Evolutionary conservation across 2,888 invertebrate genomes (phyloP).

Genomic region (Lacanobia wlatinum): DNA sequence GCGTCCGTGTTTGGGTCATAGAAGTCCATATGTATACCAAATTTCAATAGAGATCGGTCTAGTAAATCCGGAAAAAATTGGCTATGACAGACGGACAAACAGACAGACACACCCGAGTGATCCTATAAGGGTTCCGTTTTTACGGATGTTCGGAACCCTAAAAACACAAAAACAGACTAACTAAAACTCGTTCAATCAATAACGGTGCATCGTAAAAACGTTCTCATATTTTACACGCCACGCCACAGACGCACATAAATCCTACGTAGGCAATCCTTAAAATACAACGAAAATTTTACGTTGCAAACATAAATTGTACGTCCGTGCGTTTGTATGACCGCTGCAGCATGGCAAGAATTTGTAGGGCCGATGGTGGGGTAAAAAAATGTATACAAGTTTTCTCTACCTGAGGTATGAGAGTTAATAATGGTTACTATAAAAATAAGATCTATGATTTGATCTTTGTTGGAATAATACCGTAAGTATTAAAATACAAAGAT

Average conservation of each 20-base stretch:
- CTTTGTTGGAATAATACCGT: neutral
- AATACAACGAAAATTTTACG: slow-evolving; percentile 70
- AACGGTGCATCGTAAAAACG: slow-evolving; percentile 69
- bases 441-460: neutral
- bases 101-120: no score
- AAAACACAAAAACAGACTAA: slow-evolving; percentile 50
- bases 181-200: slow-evolving; percentile 65
- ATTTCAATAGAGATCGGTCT: no score
- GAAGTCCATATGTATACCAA: no score
- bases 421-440: slow-evolving; percentile 13
- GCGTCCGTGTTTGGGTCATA: no score
- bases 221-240: slow-evolving; percentile 69
- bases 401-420: slow-evolving; percentile 52
- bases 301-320: slow-evolving; percentile 68
- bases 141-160: no score
- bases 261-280: slow-evolving; percentile 64
- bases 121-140: no score
- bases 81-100: no score
- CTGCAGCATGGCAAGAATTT: slow-evolving; percentile 68
- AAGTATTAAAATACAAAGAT: neutral
- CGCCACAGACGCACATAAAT: slow-evolving; percentile 69
- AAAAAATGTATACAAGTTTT: slow-evolving; percentile 46
- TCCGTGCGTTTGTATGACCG: slow-evolving; percentile 50
- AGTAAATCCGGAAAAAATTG: no score
- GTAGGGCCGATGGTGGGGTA: slow-evolving; percentile 58